Evolutionary conservation across 2,797 vertebrate species (phyloP).

Genomic region (Pipistrellus kuhlii): DNA sequence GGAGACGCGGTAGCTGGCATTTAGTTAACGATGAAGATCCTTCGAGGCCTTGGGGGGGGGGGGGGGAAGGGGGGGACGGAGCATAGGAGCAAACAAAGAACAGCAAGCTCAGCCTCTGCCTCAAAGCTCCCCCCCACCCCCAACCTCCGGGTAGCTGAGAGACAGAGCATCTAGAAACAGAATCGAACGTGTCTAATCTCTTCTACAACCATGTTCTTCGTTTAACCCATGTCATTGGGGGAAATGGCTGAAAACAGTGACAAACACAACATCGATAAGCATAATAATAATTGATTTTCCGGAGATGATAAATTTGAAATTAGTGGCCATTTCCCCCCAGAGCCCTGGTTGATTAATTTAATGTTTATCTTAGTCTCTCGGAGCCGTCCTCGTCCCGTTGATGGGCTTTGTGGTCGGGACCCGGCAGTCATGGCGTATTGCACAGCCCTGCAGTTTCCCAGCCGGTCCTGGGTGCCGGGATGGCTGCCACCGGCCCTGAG

Average conservation of each 20-base stretch:
- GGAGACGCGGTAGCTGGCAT: background rate
- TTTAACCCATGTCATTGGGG: conserved; percentile 80
- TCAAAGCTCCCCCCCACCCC: background rate
- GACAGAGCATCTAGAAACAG: conserved; percentile 66
- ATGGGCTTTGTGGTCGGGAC: conserved; percentile 79
- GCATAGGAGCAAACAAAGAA: background rate
- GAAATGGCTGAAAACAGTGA: conserved; percentile 85
- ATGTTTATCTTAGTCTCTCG: conserved; percentile 87
- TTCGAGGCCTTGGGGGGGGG: background rate
- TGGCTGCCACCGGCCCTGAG: background rate
- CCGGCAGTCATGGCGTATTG: conserved; percentile 73
- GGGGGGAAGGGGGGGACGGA: no score
- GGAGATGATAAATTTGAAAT: conserved; percentile 89
- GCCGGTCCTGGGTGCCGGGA: background rate
- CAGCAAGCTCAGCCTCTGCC: background rate
- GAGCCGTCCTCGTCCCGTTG: conserved; percentile 80
- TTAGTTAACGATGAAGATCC: conserved; percentile 12
- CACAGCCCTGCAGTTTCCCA: conserved; percentile 74
- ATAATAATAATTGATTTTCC: conserved; percentile 91
- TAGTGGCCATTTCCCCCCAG: conserved; percentile 87
- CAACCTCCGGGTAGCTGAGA: background rate
- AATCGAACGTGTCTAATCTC: conserved; percentile 74
- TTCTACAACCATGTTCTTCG: conserved; percentile 77
- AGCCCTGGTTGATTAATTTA: conserved; percentile 88
- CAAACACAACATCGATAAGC: conserved; percentile 90